Evolutionary conservation across 2,113 vertebrate genomes (phyloP).

Genomic region (Pantherophis guttatus): DNA sequence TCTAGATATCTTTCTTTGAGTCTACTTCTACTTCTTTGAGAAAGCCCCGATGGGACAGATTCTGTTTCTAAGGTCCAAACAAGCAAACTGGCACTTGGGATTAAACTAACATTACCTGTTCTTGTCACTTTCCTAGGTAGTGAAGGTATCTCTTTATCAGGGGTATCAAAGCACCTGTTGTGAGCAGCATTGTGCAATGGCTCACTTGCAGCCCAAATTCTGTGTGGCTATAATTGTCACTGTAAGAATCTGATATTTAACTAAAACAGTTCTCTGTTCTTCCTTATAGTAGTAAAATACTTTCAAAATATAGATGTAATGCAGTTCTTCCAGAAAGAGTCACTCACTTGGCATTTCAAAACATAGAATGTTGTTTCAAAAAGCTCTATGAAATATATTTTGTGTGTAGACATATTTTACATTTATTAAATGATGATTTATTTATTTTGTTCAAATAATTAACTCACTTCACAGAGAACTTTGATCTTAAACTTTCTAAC

Average conservation of each 20-base stretch:
- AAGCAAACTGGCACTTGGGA: neutral
- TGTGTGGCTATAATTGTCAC: neutral
- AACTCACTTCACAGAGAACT: neutral
- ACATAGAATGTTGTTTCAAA: neutral
- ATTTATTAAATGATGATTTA: neutral
- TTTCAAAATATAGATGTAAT: neutral
- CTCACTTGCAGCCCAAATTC: neutral
- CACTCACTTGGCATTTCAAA: neutral
- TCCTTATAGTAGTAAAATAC: neutral
- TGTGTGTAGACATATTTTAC: neutral
- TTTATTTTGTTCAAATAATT: neutral
- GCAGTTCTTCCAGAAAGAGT: neutral
- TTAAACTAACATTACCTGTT: neutral
- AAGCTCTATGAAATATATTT: neutral
- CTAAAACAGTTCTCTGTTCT: neutral
- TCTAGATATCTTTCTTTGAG: neutral
- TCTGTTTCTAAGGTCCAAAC: neutral
- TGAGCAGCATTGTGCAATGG: neutral
- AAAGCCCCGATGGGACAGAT: neutral
- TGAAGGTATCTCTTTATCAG: neutral
- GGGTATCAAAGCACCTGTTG: neutral
- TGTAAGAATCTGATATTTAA: neutral
- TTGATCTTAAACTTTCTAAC: neutral
- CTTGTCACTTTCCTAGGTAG: neutral
- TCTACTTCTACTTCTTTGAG: too few species aligned